Conservation (phyloP, 2,888 invertebrate species). For the Ormyrus pomaceus region DNA sequence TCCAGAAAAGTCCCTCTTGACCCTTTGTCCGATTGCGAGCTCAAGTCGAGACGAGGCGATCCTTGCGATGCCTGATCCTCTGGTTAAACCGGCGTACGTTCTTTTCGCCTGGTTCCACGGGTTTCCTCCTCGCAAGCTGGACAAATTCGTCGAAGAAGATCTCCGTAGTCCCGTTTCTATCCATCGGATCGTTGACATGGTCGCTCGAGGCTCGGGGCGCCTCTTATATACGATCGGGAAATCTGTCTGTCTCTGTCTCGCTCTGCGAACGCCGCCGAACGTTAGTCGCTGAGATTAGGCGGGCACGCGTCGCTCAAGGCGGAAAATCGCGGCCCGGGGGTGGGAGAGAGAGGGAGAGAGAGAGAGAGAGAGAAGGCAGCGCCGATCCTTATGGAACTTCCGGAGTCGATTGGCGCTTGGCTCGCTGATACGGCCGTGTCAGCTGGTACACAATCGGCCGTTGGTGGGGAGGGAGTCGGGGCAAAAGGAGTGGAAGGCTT, state of each 20-base stretch:
- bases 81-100: background rate
- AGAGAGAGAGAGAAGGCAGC: too few species aligned
- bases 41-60: constrained; percentile 54
- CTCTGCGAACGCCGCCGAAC: too few species aligned
- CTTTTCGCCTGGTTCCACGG: constrained; percentile 47
- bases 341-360: background rate
- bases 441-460: background rate
- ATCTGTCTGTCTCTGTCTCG: background rate
- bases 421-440: background rate
- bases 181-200: constrained; percentile 67
- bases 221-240: constrained; percentile 50
- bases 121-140: constrained; percentile 43
- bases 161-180: constrained; percentile 61
- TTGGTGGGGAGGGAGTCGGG: background rate
- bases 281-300: too few species aligned
- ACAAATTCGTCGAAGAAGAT: constrained; percentile 45
- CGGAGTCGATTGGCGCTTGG: constrained; percentile 14
- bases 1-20: constrained; percentile 46
- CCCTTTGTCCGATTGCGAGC: constrained; percentile 1
- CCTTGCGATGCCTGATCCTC: constrained; percentile 53
- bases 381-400: constrained; percentile 1
- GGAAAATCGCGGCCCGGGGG: too few species aligned
- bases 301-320: too few species aligned
- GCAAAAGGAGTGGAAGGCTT: background rate
- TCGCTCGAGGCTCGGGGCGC: constrained; percentile 29